Evolutionary conservation across 2,797 vertebrate genomes (phyloP).

Genomic region (Cryptoprocta ferox): DNA sequence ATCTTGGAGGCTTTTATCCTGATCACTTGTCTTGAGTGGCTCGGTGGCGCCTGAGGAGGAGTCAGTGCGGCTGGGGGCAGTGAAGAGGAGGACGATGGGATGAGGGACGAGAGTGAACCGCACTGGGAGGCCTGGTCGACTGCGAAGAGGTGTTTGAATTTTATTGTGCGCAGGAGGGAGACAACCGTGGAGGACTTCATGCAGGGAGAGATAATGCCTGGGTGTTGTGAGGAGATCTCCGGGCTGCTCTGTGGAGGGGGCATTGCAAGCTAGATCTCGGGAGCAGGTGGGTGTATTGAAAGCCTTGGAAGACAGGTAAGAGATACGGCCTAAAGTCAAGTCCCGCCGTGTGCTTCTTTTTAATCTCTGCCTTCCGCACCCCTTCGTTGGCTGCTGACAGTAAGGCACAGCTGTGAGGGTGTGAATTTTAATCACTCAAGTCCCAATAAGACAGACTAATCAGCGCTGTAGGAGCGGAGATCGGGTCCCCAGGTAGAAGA

Average conservation of each 20-base stretch:
- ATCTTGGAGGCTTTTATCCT: background rate
- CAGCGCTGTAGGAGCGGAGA: background rate
- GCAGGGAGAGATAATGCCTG: background rate
- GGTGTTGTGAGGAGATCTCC: background rate
- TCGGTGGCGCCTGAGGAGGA: rapidly evolving
- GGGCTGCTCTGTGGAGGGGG: rapidly evolving
- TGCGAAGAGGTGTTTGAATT: no score
- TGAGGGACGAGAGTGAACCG: rapidly evolving
- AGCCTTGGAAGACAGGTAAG: background rate
- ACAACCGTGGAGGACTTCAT: background rate
- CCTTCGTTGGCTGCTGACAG: background rate
- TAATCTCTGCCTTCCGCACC: background rate
- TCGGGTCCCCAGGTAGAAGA: no score
- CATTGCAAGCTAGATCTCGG: no score
- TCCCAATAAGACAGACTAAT: background rate
- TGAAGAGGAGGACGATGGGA: rapidly evolving
- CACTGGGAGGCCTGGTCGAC: rapidly evolving
- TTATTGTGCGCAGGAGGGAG: background rate
- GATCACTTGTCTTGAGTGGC: rapidly evolving
- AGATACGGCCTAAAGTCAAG: rapidly evolving
- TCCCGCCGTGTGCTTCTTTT: background rate
- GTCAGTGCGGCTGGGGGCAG: rapidly evolving
- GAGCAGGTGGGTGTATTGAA: background rate
- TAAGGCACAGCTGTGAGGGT: background rate
- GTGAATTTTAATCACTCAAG: background rate